Evolutionary conservation across 2,113 vertebrate species (phyloP).

Genomic region (Tachysurus vachellii): DNA sequence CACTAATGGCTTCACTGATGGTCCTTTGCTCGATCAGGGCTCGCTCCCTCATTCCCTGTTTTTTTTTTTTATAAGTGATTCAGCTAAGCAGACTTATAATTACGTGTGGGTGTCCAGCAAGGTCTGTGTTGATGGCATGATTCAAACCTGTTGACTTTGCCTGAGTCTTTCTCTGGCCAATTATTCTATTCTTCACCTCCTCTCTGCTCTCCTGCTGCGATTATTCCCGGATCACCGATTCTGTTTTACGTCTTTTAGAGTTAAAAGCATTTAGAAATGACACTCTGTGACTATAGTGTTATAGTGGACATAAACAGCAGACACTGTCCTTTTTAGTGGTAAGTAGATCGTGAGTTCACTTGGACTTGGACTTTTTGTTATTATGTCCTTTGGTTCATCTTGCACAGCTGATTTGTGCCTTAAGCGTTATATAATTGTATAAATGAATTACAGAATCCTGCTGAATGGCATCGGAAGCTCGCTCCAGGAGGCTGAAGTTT

Average conservation of each 20-base stretch:
- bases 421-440: slow-evolving; percentile 22
- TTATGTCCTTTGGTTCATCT: not conserved
- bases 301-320: not conserved
- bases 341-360: not conserved
- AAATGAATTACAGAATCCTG: not conserved
- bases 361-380: not conserved
- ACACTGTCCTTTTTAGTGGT: not conserved
- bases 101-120: slow-evolving; percentile 41
- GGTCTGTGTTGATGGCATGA: slow-evolving; percentile 24
- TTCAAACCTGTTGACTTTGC: slow-evolving; percentile 45
- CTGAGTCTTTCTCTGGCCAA: slow-evolving; percentile 23
- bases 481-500: slow-evolving; percentile 39
- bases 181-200: slow-evolving; percentile 27
- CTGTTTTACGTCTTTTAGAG: not conserved
- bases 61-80: not conserved
- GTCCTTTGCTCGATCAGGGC: slow-evolving; percentile 18
- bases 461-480: slow-evolving; percentile 20
- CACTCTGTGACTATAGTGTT: no score
- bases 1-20: slow-evolving; percentile 34
- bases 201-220: not conserved
- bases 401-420: not conserved
- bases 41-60: not conserved
- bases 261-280: not conserved
- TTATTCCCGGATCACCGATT: slow-evolving; percentile 1
- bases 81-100: slow-evolving; percentile 38